phyloP scores from a whole-genome alignment of 2,113 vertebrate genomes.

The Brachionichthys hirsutus region DNA sequence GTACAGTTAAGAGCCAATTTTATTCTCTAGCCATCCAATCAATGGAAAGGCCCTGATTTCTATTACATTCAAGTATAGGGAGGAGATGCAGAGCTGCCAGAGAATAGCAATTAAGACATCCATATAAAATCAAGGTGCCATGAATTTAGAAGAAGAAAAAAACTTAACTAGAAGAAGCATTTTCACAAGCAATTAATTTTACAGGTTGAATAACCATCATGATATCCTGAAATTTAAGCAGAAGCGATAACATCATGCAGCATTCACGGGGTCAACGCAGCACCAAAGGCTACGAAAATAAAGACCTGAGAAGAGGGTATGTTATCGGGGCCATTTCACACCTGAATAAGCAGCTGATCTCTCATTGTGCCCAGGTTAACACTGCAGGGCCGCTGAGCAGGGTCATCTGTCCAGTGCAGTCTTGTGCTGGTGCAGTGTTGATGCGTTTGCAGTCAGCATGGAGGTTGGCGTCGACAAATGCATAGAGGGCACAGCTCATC shows the following conservation, averaged over 20 bases:
- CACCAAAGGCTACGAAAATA: conserved; percentile 35
- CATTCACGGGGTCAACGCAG: conserved; percentile 15
- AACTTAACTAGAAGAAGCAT: background rate
- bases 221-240: conserved; percentile 11
- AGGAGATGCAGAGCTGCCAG: conserved; percentile 61
- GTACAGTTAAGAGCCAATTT: conserved; percentile 83
- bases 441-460: conserved; percentile 51
- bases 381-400: conserved; percentile 19
- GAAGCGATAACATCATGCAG: conserved; percentile 2
- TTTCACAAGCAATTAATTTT: background rate
- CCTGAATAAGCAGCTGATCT: conserved; percentile 58
- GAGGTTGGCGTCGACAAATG: conserved; percentile 24
- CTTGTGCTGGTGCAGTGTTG: conserved; percentile 21
- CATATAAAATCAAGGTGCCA: conserved; percentile 45
- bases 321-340: conserved; percentile 51
- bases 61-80: conserved; percentile 77
- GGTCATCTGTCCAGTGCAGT: conserved; percentile 53
- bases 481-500: conserved; percentile 62
- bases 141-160: background rate
- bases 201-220: conserved; percentile 3
- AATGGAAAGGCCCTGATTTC: conserved; percentile 81
- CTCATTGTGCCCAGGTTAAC: conserved; percentile 53
- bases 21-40: conserved; percentile 87
- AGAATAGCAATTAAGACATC: conserved; percentile 76
- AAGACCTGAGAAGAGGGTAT: conserved; percentile 28